phyloP scores from a whole-genome alignment of 2,888 invertebrate species.

The Acanthococcus lagerstroemiae region DNA sequence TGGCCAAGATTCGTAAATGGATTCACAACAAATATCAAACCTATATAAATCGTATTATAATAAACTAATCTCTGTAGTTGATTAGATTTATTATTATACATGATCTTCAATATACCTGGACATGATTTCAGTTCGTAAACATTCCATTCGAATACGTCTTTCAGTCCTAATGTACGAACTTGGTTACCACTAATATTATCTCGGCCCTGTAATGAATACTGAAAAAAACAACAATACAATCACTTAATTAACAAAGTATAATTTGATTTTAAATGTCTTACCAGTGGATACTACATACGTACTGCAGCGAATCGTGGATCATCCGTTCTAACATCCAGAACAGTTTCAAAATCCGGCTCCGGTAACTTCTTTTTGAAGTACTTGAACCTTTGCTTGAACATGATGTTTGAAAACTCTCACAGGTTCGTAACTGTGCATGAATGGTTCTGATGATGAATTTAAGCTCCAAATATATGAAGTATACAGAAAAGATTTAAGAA shows the following conservation, averaged over 20 bases:
- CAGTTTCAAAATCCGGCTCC: constrained; percentile 52
- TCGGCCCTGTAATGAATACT: neutral
- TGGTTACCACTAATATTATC: neutral
- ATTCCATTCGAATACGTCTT: constrained; percentile 50
- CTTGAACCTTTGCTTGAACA: constrained; percentile 66
- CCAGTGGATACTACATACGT: neutral
- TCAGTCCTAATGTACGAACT: constrained; percentile 40
- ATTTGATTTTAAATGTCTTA: neutral
- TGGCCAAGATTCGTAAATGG: constrained; percentile 71
- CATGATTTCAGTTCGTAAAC: constrained; percentile 51
- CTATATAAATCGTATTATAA: no score
- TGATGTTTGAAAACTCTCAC: constrained; percentile 37
- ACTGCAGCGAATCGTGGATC: neutral
- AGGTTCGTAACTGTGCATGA: no score
- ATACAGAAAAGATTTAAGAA: no score
- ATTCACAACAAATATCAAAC: constrained; percentile 70
- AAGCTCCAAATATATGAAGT: no score
- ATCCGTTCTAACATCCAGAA: constrained; percentile 47
- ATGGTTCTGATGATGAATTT: no score
- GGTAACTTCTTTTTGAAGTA: constrained; percentile 54
- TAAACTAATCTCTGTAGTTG: constrained; percentile 32
- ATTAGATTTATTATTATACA: neutral
- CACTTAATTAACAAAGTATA: neutral
- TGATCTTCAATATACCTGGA: constrained; percentile 47
- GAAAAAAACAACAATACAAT: neutral